Evolutionary conservation across 2,888 invertebrate genomes (phyloP).

Genomic region (Aradus depressus): DNA sequence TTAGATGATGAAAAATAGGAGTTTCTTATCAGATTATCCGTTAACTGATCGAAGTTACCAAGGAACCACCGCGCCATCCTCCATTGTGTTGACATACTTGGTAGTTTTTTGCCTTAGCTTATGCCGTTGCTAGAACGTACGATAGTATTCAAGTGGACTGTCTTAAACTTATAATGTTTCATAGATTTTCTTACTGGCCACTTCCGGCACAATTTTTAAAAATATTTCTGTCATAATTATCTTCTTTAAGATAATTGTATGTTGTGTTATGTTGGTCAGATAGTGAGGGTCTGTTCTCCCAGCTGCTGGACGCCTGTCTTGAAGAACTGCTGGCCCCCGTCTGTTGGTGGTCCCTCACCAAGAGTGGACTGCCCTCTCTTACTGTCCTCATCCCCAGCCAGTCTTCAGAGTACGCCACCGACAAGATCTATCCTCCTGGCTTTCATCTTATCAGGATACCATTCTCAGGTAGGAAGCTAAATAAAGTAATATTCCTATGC

Average conservation of each 20-base stretch:
- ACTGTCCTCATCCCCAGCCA: conserved; percentile 15
- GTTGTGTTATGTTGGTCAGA: conserved; percentile 5
- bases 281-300: conserved; percentile 6
- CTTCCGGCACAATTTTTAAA: too few relatives aligned
- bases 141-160: too few relatives aligned
- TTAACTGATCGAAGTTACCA: too few relatives aligned
- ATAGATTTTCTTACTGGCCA: too few relatives aligned
- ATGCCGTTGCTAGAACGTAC: too few relatives aligned
- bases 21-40: too few relatives aligned
- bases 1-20: too few relatives aligned
- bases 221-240: too few relatives aligned
- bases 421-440: conserved; percentile 18
- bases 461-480: conserved; percentile 13
- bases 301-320: conserved; percentile 12
- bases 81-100: too few relatives aligned
- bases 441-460: conserved; percentile 17
- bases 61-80: too few relatives aligned
- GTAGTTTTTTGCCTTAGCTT: too few relatives aligned
- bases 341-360: conserved; percentile 19
- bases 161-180: too few relatives aligned
- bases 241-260: background rate
- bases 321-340: conserved; percentile 14
- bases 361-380: conserved; percentile 5
- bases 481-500: background rate
- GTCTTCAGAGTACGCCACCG: conserved; percentile 12